A percentile compares a stretch with the other conserved stretches of the same genome.
Conservation (phyloP, 2,797 vertebrate genomes). For the Poeciliopsis turneri region DNA sequence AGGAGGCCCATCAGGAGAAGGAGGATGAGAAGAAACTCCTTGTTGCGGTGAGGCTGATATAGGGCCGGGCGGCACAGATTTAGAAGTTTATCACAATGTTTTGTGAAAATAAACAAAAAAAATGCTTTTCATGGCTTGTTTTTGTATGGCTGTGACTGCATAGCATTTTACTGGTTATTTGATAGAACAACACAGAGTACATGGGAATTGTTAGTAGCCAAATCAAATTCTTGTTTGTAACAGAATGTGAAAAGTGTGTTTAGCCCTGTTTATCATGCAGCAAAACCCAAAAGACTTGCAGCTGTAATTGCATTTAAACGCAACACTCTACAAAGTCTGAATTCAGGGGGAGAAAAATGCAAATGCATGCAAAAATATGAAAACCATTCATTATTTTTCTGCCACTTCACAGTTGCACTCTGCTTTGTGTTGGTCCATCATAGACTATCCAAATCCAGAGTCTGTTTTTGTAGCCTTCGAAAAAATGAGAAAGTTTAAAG, state of each 20-base stretch:
- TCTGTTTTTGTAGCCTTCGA: background rate
- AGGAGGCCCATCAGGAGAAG: conserved; percentile 85
- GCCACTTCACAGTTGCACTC: background rate
- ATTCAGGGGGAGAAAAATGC: background rate
- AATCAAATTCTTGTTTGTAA: too few species aligned
- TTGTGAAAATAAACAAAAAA: too few species aligned
- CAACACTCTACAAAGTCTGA: background rate
- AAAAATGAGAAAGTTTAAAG: background rate
- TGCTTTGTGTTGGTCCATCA: background rate
- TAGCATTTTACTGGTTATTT: too few species aligned
- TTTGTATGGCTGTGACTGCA: too few species aligned
- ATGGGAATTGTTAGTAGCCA: too few species aligned
- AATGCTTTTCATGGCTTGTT: too few species aligned
- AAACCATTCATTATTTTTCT: background rate
- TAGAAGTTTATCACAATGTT: too few species aligned
- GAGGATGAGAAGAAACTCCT: conserved; percentile 90
- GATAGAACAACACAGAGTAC: too few species aligned
- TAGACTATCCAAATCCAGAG: background rate
- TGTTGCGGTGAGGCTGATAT: conserved; percentile 79
- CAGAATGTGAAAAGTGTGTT: too few species aligned
- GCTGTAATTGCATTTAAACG: background rate
- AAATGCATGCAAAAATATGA: background rate
- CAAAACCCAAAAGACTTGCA: background rate
- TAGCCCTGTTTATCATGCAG: too few species aligned
- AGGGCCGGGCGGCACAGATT: too few species aligned